Evolutionary conservation across 1,140 invertebrate genomes (phyloP), one percentile per base, ranked within the genome.

Genomic region (Cryptotermes secundus): DNA sequence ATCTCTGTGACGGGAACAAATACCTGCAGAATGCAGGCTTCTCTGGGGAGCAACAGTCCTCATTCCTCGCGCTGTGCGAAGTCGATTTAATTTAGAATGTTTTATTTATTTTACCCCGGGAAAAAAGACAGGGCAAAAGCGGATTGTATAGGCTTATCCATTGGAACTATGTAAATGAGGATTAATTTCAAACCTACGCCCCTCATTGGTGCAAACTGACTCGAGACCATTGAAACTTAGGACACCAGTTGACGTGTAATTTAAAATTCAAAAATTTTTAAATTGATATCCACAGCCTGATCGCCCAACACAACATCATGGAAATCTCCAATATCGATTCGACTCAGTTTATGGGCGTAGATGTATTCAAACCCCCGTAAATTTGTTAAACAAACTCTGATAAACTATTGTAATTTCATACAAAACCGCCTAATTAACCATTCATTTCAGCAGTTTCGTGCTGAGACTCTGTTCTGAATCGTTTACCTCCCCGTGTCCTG

Each of bases 251-350:
- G 59, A 72, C 59, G 31, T 9, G 59, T 72, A 72, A 72, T 72
- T 72, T 72, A 72, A 72, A 72, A n/a, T 72, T 72, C n/a, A 72
- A 72, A 72, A 72, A 49, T 49, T n/a, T n/a, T 72, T 72, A 72
- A n/a, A 72, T 72, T 49, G 26, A 72, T 72, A n/a, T 72, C 59
- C 59, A n/a, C 59, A 72, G 59, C 16, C 19, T 49, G 45, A 19
- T 49, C 16, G 22, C 45, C 45, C 14, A 19, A 12, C 14, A 49
- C 45, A 49, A 19, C 14, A 49, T 19, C 3, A 19, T 19, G 3
- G 22, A 14, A 0, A 49, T 49, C 45, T 4, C 45, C 45, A 49
- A 1, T 49, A 3, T 49, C 45, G 12, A 49, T 19, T 12, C 16
- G 14, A 19, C 3, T 49, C 45, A 49, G 45, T 19, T 12, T 22